Conservation (phyloP, 2,888 invertebrate genomes). For the Andricus quercusramuli region DNA sequence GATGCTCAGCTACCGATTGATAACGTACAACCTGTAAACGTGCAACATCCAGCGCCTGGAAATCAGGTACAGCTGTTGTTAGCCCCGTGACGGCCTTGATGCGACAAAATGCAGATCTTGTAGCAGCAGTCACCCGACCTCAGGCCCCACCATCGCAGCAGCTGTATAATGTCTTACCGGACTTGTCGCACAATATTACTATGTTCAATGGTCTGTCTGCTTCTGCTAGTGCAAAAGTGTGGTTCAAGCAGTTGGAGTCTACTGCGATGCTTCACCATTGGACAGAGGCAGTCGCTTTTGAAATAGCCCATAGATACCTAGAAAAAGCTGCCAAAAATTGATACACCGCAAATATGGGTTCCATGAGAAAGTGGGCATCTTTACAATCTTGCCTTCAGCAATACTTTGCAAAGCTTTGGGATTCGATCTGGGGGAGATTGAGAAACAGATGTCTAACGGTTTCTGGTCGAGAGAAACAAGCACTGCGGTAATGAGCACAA, state of each 20-base stretch:
- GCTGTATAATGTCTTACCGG: too few species aligned
- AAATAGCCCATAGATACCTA: neutral
- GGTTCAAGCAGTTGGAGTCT: neutral
- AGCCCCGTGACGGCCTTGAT: too few species aligned
- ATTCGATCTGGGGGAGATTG: neutral
- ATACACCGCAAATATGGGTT: neutral
- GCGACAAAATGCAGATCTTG: too few species aligned
- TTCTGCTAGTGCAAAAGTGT: neutral
- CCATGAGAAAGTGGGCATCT: neutral
- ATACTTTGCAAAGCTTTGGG: neutral
- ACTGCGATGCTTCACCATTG: neutral
- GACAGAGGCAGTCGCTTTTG: constrained; percentile 15
- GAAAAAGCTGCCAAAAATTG: neutral
- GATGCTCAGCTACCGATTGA: too few species aligned
- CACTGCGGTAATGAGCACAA: constrained; percentile 28
- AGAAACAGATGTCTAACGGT: constrained; percentile 47
- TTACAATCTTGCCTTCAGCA: neutral
- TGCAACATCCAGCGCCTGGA: too few species aligned
- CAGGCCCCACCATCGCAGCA: too few species aligned
- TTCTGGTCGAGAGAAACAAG: neutral
- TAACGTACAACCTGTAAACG: too few species aligned
- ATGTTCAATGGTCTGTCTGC: neutral
- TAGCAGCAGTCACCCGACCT: too few species aligned
- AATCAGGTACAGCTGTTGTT: too few species aligned
- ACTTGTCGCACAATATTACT: neutral